Percentiles rank a stretch among this genome's conserved stretches.
These are phyloP conservation scores for Prorops nasuta DNA, from an alignment of 1,140 invertebrate genomes.

Conservation along the genomic window DNA sequence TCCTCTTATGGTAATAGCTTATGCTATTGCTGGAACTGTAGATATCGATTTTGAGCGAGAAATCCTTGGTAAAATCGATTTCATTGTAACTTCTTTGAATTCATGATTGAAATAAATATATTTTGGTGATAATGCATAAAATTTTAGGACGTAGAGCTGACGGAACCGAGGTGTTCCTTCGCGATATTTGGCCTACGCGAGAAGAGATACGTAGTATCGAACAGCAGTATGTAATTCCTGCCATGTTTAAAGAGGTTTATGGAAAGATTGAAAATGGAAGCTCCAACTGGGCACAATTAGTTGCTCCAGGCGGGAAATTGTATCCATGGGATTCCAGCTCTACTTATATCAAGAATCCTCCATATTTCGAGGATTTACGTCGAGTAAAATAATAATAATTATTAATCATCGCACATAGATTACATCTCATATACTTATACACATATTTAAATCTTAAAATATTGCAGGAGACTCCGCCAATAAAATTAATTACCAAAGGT, in stretches of 20 bases:
- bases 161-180: slow-evolving; percentile 77
- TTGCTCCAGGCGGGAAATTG: slow-evolving; percentile 76
- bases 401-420: not conserved
- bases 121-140: no score
- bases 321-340: slow-evolving; percentile 91
- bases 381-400: slow-evolving; percentile 58
- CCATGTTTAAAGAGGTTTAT: slow-evolving; percentile 97
- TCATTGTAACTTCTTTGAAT: no score
- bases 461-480: slow-evolving; percentile 59
- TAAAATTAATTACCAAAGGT: slow-evolving; percentile 65
- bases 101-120: no score
- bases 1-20: slow-evolving; percentile 93
- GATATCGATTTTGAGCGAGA: slow-evolving; percentile 93
- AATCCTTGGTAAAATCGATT: slow-evolving; percentile 69
- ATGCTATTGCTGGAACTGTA: slow-evolving; percentile 91
- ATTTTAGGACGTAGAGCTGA: slow-evolving; percentile 65
- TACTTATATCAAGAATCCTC: slow-evolving; percentile 95
- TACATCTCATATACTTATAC: not conserved
- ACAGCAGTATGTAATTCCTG: slow-evolving; percentile 85
- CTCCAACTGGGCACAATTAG: slow-evolving; percentile 78
- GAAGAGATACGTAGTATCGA: slow-evolving; percentile 89
- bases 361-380: slow-evolving; percentile 92
- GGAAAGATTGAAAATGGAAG: slow-evolving; percentile 84
- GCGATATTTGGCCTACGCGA: slow-evolving; percentile 95
- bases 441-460: slow-evolving; percentile 8